These are phyloP conservation scores for Mycogona germanica DNA, from an alignment of 2,888 invertebrate species.

Conservation along the genomic window DNA sequence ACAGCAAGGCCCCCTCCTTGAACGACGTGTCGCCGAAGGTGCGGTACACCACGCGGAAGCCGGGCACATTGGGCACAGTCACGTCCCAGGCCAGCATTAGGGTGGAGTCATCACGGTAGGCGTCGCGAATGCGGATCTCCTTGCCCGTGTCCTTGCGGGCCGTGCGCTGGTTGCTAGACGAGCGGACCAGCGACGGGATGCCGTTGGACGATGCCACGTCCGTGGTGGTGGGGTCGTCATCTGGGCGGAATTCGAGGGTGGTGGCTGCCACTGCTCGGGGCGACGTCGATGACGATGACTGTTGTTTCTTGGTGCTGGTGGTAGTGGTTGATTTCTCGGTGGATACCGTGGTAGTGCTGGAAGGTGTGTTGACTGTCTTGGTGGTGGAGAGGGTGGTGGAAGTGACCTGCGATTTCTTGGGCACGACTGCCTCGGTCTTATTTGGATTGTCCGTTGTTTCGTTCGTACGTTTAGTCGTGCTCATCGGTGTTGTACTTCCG, in stretches of 20 bases:
- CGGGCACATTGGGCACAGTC: slow-evolving; percentile 54
- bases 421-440: slow-evolving; percentile 1
- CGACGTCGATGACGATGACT: neutral
- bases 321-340: slow-evolving; percentile 19
- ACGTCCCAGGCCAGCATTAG: slow-evolving; percentile 80
- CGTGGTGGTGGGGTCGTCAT: slow-evolving; percentile 19
- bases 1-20: slow-evolving; percentile 78
- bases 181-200: slow-evolving; percentile 13
- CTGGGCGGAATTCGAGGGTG: slow-evolving; percentile 13
- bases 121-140: slow-evolving; percentile 73
- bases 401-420: too few species aligned
- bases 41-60: slow-evolving; percentile 76
- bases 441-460: neutral
- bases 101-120: slow-evolving; percentile 56
- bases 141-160: slow-evolving; percentile 15
- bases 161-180: slow-evolving; percentile 8
- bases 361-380: slow-evolving; percentile 11
- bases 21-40: slow-evolving; percentile 81
- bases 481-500: neutral
- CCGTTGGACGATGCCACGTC: slow-evolving; percentile 18
- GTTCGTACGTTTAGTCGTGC: neutral
- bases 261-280: slow-evolving; percentile 20
- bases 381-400: too few species aligned
- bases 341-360: slow-evolving; percentile 11
- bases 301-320: slow-evolving; percentile 29